phyloP scores from a whole-genome alignment of 2,113 vertebrate genomes.

The Collichthys lucidus region DNA sequence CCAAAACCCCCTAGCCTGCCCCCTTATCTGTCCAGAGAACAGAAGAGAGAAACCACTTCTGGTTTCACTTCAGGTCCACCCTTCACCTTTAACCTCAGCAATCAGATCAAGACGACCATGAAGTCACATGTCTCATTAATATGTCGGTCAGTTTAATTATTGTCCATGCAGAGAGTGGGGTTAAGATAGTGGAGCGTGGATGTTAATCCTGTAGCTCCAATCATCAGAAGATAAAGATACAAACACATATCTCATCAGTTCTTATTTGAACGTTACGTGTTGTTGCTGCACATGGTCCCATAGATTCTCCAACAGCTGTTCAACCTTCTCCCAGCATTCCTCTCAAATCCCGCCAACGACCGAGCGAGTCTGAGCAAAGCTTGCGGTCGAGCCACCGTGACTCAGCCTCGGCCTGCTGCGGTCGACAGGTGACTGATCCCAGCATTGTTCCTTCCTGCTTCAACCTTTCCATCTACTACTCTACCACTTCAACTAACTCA shows the following conservation, averaged over 20 bases:
- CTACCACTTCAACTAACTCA: no score
- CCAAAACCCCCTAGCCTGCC: no score
- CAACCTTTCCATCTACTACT: no score
- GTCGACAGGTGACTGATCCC: constrained; percentile 2
- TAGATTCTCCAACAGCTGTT: background rate
- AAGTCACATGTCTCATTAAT: background rate
- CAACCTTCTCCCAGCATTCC: background rate
- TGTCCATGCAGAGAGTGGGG: background rate
- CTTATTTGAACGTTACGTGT: background rate
- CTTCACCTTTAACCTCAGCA: background rate
- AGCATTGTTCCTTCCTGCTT: background rate
- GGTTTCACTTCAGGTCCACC: no score
- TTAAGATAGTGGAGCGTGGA: background rate
- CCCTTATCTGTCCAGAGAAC: no score
- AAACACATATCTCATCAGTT: background rate
- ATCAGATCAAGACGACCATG: background rate
- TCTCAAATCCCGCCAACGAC: background rate
- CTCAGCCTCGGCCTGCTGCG: background rate
- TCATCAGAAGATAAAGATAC: background rate
- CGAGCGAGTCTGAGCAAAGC: background rate
- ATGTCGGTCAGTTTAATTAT: no score
- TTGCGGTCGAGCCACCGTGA: background rate
- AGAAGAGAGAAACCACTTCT: no score
- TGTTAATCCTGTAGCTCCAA: background rate
- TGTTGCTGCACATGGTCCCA: no score